Evolutionary conservation across 2,113 vertebrate species (phyloP), one percentile per base, ranked within the genome.

Genomic region (Xenus cinereus): DNA sequence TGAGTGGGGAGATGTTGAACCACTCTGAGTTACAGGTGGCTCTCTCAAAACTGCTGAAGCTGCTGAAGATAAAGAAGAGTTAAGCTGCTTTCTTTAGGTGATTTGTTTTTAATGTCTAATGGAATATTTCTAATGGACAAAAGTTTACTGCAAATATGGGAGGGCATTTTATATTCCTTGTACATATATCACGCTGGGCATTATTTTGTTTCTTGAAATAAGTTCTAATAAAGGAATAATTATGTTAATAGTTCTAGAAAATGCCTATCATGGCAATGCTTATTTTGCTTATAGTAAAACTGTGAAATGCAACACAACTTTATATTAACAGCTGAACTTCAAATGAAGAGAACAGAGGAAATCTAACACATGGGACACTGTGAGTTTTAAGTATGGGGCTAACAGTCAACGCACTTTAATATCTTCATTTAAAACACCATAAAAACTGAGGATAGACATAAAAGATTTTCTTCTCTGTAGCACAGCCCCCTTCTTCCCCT

Each of bases 51-150:
- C 16, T 17, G 53, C 79, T 92, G 93, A 90, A 89, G 89, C 81
- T 93, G 90, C 76, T 83, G 81, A 62, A 59, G 67, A 82, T 88
- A 89, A 95, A 67, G 66, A 73, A 32, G 66, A 95, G 69, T 77
- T 67, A 93, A 92, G 75, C 82, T 93, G 37, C 80, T 92, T 96
- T 96, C 73, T 74, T 90, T 86, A 93, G 92, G 90, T 91, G 76
- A 84, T 83, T 71, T 84, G 84, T 89, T 94, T 83, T 83, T 82
- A 82, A 95, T 48, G 20, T 32, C 62, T 50, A 62, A 54, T 43
- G 92, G 59, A 33, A 3, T 77, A 86, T 87, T 87, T 87, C 32
- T 74, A 94, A 92, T 51, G 66, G 41, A 72, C 1, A 2, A 54
- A 86, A 92, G 48, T 93, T 76, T 54, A 87, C 54, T 83, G 63